phyloP scores from a whole-genome alignment of 2,888 invertebrate genomes.

The Tineola bisselliella region DNA sequence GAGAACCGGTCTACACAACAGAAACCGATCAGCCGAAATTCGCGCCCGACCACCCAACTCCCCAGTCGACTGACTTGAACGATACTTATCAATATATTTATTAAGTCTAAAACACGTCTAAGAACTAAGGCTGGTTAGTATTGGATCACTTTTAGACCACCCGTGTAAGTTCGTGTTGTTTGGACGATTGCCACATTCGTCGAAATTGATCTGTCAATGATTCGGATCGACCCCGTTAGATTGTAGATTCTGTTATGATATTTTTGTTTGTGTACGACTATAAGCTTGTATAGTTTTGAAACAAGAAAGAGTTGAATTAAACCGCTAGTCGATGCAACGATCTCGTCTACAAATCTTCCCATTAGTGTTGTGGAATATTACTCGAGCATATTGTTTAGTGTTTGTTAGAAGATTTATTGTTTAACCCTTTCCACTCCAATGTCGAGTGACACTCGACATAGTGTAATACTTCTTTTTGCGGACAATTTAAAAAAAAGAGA shows the following conservation, averaged over 20 bases:
- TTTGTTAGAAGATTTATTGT: neutral
- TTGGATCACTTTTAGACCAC: conserved; percentile 14
- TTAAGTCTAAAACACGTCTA: neutral
- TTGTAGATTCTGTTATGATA: neutral
- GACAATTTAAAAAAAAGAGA: too few species aligned
- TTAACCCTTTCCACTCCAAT: too few species aligned
- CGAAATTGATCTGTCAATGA: neutral
- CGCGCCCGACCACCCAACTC: conserved; percentile 62
- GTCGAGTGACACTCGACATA: too few species aligned
- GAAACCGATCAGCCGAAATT: conserved; percentile 61
- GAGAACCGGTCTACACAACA: conserved; percentile 48
- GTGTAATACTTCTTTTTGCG: too few species aligned
- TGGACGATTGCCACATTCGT: neutral
- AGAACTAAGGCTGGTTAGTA: neutral
- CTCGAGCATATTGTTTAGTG: neutral
- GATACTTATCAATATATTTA: conserved; percentile 45
- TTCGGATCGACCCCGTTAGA: neutral
- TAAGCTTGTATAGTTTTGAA: neutral
- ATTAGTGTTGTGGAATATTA: neutral
- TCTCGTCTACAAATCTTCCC: conserved; percentile 27
- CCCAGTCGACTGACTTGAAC: conserved; percentile 25
- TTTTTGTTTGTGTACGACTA: neutral
- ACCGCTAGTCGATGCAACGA: conserved; percentile 41
- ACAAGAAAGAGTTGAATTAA: neutral
- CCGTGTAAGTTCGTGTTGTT: conserved; percentile 14